Conservation (phyloP, 2,113 vertebrate species). For the Cephalopholis sonnerati region DNA sequence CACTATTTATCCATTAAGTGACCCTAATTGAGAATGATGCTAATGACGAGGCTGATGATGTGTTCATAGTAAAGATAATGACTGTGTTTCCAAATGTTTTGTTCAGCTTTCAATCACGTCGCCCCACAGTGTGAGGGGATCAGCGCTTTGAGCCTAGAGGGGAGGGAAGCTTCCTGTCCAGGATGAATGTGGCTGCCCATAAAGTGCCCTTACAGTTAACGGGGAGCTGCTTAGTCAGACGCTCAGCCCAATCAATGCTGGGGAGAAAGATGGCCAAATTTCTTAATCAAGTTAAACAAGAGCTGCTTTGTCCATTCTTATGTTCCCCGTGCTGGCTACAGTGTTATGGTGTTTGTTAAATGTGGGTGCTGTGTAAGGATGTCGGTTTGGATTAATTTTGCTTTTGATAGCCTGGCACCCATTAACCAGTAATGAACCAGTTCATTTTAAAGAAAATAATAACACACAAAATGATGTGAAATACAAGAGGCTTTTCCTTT, state of each 20-base stretch:
- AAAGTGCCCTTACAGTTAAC: conserved; percentile 63
- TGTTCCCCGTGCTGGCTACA: not conserved
- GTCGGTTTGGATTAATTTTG: no score
- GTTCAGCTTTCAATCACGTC: conserved; percentile 45
- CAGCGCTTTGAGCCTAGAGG: conserved; percentile 59
- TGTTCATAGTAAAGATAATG: conserved; percentile 39
- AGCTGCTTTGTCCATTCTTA: conserved; percentile 9
- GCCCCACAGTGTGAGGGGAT: conserved; percentile 45
- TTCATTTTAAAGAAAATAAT: no score
- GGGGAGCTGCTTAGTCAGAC: conserved; percentile 66
- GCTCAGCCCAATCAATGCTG: conserved; percentile 50
- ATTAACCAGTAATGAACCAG: no score
- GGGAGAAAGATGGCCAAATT: conserved; percentile 49
- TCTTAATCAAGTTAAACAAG: conserved; percentile 63
- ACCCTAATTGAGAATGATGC: conserved; percentile 32
- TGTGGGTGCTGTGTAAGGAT: no score
- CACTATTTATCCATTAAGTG: conserved; percentile 8
- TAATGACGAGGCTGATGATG: conserved; percentile 40
- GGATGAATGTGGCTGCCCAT: conserved; percentile 62
- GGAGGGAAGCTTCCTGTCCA: conserved; percentile 42
- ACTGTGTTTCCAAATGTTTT: conserved; percentile 26
- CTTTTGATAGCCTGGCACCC: no score
- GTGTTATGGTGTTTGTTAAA: not conserved
- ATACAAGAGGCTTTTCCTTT: no score
- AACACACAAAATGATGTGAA: no score